Percentiles rank a stretch among this genome's conserved stretches.
Evolutionary conservation across 2,888 invertebrate genomes (phyloP).

Genomic region (Marasmarcha lunaedactyla): DNA sequence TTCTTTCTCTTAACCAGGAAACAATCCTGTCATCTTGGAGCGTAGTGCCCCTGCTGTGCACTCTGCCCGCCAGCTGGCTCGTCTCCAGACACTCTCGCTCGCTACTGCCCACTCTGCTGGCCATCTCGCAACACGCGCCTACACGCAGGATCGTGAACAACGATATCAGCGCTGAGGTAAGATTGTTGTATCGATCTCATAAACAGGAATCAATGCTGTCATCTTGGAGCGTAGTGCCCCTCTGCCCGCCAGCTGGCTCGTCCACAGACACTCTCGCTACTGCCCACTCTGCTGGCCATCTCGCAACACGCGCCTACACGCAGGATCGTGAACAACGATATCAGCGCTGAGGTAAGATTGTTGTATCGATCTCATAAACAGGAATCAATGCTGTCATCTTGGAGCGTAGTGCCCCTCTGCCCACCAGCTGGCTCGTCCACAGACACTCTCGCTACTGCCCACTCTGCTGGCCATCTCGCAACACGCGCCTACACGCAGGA

Average conservation of each 20-base stretch:
- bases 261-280: no score
- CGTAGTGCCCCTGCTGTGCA: constrained; percentile 86
- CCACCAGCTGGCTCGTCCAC: no score
- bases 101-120: constrained; percentile 84
- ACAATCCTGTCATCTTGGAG: constrained; percentile 61
- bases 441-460: no score
- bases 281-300: constrained; percentile 82
- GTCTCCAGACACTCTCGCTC: constrained; percentile 80
- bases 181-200: constrained; percentile 76
- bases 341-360: constrained; percentile 79
- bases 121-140: constrained; percentile 68
- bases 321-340: constrained; percentile 77
- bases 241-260: no score
- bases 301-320: constrained; percentile 72
- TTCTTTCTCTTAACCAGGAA: constrained; percentile 30
- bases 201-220: no score
- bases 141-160: no score
- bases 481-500: no score
- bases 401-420: no score
- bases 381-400: no score
- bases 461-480: no score
- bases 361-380: no score
- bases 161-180: constrained; percentile 80
- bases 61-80: constrained; percentile 88
- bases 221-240: no score